Base-by-base conservation (phyloP, 2,113 vertebrate species). In the Salminus brasiliensis region DNA sequence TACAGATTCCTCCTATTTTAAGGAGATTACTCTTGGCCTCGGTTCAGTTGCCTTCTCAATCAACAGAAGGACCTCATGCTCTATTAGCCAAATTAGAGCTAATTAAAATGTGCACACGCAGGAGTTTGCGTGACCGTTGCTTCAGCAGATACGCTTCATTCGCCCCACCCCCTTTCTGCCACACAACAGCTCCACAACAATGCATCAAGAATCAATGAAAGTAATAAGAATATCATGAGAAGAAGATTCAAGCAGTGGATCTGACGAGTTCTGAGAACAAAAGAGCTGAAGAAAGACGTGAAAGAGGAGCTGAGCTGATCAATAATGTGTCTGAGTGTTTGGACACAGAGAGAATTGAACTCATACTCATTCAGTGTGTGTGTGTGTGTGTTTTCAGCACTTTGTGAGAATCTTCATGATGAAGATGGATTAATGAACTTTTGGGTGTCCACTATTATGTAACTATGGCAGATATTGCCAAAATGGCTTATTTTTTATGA, bases 41-140 rank as follows among this genome's bases (percentile, higher is more conserved):
- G 85, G 85, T 65, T 82, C 80, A 87, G 86, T 88, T 88, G 86
- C 80, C 75, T 84, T 80, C 75, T 85, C 79, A 73, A 78, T 86
- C 81, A 83, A 52, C 67, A 68, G 62, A 76, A 53, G 63, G 52
- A 81, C 75, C 57, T 82, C 68, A 80, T 49, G 72, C 53, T 27
- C 81, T 71, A 72, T 83, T 88, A 85, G 80, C 69, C 77, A 84
- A 83, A 88, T 87, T 81, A 81, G 18, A 68, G 75, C 65, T 69
- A 72, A 86, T 87, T 85, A 86, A 85, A 84, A 80, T 78, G 78
- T 77, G 52, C 63, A 72, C 39, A 36, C 49, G 72, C 79, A 70
- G 52, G 79, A 25, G 83, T 53, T 25, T 79, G 83, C 39, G 65
- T 21, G 25, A 27, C 55, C 66, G 36, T 23, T 43, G 59, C 67